Percentiles rank a stretch among this genome's conserved stretches.
These are phyloP conservation scores for Eupsittula cactorum DNA, from an alignment of 2,113 vertebrate species.

Conservation along the genomic window DNA sequence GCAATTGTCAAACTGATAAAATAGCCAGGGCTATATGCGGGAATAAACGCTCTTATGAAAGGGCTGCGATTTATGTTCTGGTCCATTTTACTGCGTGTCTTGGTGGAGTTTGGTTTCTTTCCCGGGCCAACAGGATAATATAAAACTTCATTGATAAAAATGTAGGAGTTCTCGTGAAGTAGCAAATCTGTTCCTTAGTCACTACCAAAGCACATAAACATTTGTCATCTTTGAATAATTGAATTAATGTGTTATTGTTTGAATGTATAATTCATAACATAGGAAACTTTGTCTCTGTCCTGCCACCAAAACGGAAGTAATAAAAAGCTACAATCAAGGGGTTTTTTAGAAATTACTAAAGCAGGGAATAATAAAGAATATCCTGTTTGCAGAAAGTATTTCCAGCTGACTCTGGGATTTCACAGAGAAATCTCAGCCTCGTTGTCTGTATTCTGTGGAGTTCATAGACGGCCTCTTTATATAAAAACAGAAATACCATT, in stretches of 20 bases:
- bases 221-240: slow-evolving; percentile 85
- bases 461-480: background rate
- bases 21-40: slow-evolving; percentile 76
- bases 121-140: slow-evolving; percentile 40
- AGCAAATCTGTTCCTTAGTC: slow-evolving; percentile 69
- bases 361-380: slow-evolving; percentile 54
- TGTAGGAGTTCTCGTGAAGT: slow-evolving; percentile 49
- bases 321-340: slow-evolving; percentile 57
- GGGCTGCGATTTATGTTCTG: slow-evolving; percentile 54
- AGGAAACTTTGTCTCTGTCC: slow-evolving; percentile 79
- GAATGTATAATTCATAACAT: slow-evolving; percentile 82
- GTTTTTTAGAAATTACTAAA: slow-evolving; percentile 27
- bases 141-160: slow-evolving; percentile 75
- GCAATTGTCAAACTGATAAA: slow-evolving; percentile 93
- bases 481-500: background rate
- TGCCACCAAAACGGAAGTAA: slow-evolving; percentile 70
- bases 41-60: slow-evolving; percentile 71
- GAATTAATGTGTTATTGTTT: slow-evolving; percentile 85
- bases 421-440: background rate
- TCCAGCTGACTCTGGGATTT: slow-evolving; percentile 23
- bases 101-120: slow-evolving; percentile 59
- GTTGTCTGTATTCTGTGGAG: background rate
- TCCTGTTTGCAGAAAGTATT: slow-evolving; percentile 41
- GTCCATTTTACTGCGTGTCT: slow-evolving; percentile 36
- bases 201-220: slow-evolving; percentile 77